phyloP scores from a whole-genome alignment of 2,888 invertebrate genomes.

The Cataglyphis cursor region DNA sequence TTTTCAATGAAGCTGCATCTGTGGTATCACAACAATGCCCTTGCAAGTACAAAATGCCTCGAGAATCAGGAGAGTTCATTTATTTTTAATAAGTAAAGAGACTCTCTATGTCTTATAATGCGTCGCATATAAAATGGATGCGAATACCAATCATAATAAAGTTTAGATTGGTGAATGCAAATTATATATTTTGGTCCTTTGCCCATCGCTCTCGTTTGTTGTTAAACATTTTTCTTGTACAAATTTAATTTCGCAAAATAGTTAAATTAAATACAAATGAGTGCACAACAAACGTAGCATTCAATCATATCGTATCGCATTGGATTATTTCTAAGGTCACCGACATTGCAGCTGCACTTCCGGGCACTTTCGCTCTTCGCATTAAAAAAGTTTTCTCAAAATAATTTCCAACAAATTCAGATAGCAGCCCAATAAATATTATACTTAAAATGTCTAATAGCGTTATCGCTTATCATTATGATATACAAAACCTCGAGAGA shows the following conservation, averaged over 20 bases:
- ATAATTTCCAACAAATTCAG: slow-evolving; percentile 79
- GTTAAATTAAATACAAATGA: slow-evolving; percentile 22
- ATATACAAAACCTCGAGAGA: slow-evolving; percentile 52
- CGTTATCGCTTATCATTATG: slow-evolving; percentile 66
- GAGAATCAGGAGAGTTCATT: slow-evolving; percentile 73
- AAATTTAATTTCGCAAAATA: slow-evolving; percentile 37
- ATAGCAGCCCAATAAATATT: slow-evolving; percentile 80
- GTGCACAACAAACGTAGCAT: slow-evolving; percentile 35
- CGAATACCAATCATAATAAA: slow-evolving; percentile 67
- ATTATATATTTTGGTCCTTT: slow-evolving; percentile 77
- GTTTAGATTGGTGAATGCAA: slow-evolving; percentile 67
- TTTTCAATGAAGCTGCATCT: slow-evolving; percentile 85
- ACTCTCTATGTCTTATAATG: slow-evolving; percentile 70
- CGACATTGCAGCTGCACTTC: slow-evolving; percentile 35
- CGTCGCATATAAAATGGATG: slow-evolving; percentile 72
- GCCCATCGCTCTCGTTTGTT: slow-evolving; percentile 66
- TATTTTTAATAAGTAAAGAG: slow-evolving; percentile 69
- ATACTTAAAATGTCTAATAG: slow-evolving; percentile 78
- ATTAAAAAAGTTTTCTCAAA: slow-evolving; percentile 67
- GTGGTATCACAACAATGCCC: slow-evolving; percentile 86
- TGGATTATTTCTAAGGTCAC: slow-evolving; percentile 28
- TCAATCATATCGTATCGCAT: slow-evolving; percentile 21
- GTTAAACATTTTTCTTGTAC: slow-evolving; percentile 31
- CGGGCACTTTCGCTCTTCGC: slow-evolving; percentile 47
- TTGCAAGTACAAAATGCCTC: slow-evolving; percentile 80